A percentile compares a stretch with the other conserved stretches of the same genome.
Conservation (phyloP, 2,113 vertebrate species). For the Pholis gunnellus region DNA sequence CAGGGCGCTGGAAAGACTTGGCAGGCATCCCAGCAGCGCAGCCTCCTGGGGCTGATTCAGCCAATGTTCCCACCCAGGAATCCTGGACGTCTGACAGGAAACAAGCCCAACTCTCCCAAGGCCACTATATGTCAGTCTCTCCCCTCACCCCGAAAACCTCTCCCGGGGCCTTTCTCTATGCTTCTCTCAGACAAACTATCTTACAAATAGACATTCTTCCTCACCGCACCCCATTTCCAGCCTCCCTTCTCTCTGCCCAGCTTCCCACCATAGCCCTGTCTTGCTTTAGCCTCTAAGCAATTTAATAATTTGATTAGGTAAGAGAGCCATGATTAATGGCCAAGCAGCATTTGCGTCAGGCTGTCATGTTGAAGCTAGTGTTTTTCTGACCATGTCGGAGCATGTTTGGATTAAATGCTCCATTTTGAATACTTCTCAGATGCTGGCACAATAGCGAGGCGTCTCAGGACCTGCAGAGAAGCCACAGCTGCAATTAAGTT, state of each 20-base stretch:
- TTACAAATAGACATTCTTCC: slow-evolving; percentile 63
- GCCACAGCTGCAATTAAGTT: background rate
- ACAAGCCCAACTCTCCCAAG: slow-evolving; percentile 80
- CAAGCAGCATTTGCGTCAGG: slow-evolving; percentile 53
- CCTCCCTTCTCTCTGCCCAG: slow-evolving; percentile 39
- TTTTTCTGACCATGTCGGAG: slow-evolving; percentile 76
- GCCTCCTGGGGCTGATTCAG: slow-evolving; percentile 81
- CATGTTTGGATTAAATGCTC: slow-evolving; percentile 72
- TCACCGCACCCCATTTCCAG: slow-evolving; percentile 63
- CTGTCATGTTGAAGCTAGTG: slow-evolving; percentile 75
- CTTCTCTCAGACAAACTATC: slow-evolving; percentile 60
- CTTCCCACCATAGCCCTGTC: slow-evolving; percentile 50
- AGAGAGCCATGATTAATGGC: slow-evolving; percentile 63
- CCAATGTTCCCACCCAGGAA: slow-evolving; percentile 85
- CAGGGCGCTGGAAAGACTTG: slow-evolving; percentile 71
- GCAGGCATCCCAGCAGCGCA: slow-evolving; percentile 71
- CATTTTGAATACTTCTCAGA: slow-evolving; percentile 49
- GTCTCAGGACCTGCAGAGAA: slow-evolving; percentile 54
- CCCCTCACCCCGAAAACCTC: slow-evolving; percentile 66
- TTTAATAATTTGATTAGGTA: slow-evolving; percentile 58
- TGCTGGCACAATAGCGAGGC: slow-evolving; percentile 45
- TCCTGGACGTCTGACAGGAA: slow-evolving; percentile 84
- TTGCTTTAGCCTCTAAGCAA: slow-evolving; percentile 58
- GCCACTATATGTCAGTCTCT: slow-evolving; percentile 72
- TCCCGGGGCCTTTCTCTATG: slow-evolving; percentile 55